These are phyloP conservation scores for Nautilus pompilius DNA, from an alignment of 1,140 invertebrate species.

Conservation along the genomic window DNA sequence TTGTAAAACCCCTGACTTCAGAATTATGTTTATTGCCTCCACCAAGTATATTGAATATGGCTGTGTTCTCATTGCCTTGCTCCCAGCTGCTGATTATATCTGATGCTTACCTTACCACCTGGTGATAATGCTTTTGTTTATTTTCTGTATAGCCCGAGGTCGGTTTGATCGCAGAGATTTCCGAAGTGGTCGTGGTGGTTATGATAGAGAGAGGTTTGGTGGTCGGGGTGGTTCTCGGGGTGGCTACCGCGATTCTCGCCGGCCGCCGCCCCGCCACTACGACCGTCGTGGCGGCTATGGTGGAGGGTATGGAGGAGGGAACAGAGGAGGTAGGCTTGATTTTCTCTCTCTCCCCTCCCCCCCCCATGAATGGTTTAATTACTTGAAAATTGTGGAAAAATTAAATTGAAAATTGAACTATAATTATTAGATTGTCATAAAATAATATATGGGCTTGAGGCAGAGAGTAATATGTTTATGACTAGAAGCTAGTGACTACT, in stretches of 20 bases:
- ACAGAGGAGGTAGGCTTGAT: constrained; percentile 2
- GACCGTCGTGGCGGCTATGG: constrained; percentile 14
- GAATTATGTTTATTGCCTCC: neutral
- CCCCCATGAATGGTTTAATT: too few relatives aligned
- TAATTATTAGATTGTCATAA: too few relatives aligned
- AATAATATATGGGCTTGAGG: too few relatives aligned
- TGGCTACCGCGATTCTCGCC: neutral
- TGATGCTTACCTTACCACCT: neutral
- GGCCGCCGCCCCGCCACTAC: constrained; percentile 1
- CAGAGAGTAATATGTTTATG: too few relatives aligned
- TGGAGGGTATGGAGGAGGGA: constrained; percentile 9
- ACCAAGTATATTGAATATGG: neutral
- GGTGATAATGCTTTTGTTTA: constrained; percentile 5
- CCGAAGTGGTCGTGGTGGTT: constrained; percentile 19
- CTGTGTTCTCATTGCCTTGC: neutral
- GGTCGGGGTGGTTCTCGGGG: constrained; percentile 11
- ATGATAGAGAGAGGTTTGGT: constrained; percentile 15
- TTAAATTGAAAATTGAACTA: too few relatives aligned
- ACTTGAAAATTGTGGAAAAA: too few relatives aligned
- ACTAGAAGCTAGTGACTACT: too few relatives aligned
- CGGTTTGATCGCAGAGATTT: constrained; percentile 6
- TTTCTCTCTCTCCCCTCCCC: too few relatives aligned
- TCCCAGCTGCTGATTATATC: neutral
- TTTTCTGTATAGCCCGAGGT: constrained; percentile 8
- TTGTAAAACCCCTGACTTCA: too few relatives aligned